These are phyloP conservation scores for Lathamus discolor DNA, from an alignment of 2,113 vertebrate genomes.

Conservation along the genomic window DNA sequence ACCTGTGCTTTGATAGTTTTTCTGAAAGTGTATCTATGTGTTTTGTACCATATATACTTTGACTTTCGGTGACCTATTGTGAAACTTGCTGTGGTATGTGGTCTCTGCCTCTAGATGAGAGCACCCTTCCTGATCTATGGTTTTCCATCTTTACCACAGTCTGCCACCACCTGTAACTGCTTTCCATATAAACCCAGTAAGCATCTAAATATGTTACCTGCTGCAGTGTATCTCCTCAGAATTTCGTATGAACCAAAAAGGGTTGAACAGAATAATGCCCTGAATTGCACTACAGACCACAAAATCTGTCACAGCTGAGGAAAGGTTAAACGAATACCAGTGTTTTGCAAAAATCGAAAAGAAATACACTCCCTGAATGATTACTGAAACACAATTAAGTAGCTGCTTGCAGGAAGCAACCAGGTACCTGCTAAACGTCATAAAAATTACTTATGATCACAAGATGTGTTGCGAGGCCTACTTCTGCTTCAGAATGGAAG, in stretches of 20 bases:
- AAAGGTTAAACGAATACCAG: not conserved
- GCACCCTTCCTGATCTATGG: not conserved
- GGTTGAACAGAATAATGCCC: not conserved
- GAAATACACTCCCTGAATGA: not conserved
- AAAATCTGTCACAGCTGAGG: not conserved
- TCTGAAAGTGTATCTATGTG: accelerated
- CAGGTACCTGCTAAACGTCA: not conserved
- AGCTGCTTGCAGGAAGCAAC: not conserved
- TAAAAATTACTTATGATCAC: not conserved
- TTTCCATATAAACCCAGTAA: not conserved
- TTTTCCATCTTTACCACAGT: not conserved
- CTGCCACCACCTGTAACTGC: not conserved
- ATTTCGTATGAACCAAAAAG: not conserved
- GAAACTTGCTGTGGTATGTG: not conserved
- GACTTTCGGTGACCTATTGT: accelerated
- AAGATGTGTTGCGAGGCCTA: not conserved
- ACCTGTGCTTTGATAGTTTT: not conserved
- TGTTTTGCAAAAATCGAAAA: not conserved
- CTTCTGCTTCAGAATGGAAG: not conserved
- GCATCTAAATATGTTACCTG: not conserved
- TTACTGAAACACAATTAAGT: not conserved
- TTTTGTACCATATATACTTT: not conserved
- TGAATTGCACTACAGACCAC: not conserved
- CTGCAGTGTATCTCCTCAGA: not conserved
- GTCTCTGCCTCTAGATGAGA: not conserved